phyloP scores from a whole-genome alignment of 2,888 invertebrate genomes.

The Oxycera nigricornis region DNA sequence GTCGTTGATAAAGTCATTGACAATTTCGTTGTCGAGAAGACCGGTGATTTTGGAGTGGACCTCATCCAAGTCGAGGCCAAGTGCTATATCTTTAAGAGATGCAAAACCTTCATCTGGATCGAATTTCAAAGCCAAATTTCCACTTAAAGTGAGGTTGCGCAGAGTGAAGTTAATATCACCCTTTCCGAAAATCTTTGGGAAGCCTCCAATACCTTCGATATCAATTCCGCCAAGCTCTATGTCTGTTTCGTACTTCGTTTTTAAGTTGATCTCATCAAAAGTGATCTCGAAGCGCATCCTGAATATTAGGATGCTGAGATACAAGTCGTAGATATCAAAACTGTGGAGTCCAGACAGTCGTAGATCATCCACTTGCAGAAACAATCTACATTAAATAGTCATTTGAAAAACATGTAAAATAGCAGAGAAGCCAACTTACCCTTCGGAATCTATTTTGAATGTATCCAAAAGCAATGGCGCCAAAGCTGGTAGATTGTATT shows the following conservation, averaged over 20 bases:
- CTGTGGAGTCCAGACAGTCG: not conserved
- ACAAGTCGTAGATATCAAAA: conserved; percentile 2
- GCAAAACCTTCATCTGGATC: not conserved
- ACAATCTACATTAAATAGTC: not conserved
- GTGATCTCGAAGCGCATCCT: not conserved
- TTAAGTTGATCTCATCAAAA: conserved; percentile 5
- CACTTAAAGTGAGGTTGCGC: not conserved
- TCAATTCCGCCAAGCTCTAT: not conserved
- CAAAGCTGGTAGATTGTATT: conserved; percentile 1
- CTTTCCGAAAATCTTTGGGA: conserved; percentile 2
- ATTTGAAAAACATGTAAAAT: not conserved
- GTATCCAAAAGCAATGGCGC: not conserved
- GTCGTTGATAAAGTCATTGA: conserved; percentile 1
- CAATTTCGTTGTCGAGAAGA: not conserved
- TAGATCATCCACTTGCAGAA: not conserved
- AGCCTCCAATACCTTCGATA: not conserved
- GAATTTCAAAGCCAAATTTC: not conserved
- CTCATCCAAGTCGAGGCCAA: conserved; percentile 1
- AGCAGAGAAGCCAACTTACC: not conserved
- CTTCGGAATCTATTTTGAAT: not conserved
- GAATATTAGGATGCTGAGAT: not conserved
- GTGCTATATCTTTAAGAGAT: not conserved
- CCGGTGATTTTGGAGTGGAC: conserved; percentile 1
- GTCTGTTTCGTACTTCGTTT: not conserved
- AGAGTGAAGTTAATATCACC: conserved; percentile 13